A percentile compares a stretch with the other conserved stretches of the same genome.
Evolutionary conservation across 2,113 vertebrate species (phyloP).

Genomic region (Dasyprocta punctata): DNA sequence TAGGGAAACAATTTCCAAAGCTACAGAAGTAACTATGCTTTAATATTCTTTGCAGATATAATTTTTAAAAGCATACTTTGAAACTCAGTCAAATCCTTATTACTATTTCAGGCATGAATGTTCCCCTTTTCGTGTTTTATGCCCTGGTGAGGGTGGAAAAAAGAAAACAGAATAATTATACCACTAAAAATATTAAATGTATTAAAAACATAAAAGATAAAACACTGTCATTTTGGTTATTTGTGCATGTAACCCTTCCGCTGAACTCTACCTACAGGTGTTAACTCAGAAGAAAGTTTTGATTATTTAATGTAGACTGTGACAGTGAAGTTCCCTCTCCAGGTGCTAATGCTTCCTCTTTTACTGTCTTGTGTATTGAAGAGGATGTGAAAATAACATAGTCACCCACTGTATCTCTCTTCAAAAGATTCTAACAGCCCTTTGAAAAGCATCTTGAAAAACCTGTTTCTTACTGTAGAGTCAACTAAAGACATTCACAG

Average conservation of each 20-base stretch:
- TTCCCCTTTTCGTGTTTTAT: not conserved
- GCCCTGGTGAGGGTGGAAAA: not conserved
- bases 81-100: not conserved
- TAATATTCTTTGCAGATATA: not conserved
- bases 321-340: conserved; percentile 47
- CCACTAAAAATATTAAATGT: not conserved
- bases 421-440: conserved; percentile 52
- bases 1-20: not conserved
- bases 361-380: conserved; percentile 50
- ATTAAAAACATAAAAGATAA: conserved; percentile 4
- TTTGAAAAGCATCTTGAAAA: conserved; percentile 67
- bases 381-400: conserved; percentile 63
- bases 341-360: conserved; percentile 51
- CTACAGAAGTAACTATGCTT: not conserved
- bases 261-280: conserved; percentile 11
- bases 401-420: conserved; percentile 15
- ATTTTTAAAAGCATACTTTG: not conserved
- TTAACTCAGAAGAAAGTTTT: conserved; percentile 4
- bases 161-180: not conserved
- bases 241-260: conserved; percentile 31
- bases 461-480: not conserved
- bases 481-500: not conserved
- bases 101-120: not conserved
- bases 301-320: conserved; percentile 15
- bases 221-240: not conserved